Evolutionary conservation across 1,140 invertebrate species (phyloP).

Genomic region (Sycophaga agraensis): DNA sequence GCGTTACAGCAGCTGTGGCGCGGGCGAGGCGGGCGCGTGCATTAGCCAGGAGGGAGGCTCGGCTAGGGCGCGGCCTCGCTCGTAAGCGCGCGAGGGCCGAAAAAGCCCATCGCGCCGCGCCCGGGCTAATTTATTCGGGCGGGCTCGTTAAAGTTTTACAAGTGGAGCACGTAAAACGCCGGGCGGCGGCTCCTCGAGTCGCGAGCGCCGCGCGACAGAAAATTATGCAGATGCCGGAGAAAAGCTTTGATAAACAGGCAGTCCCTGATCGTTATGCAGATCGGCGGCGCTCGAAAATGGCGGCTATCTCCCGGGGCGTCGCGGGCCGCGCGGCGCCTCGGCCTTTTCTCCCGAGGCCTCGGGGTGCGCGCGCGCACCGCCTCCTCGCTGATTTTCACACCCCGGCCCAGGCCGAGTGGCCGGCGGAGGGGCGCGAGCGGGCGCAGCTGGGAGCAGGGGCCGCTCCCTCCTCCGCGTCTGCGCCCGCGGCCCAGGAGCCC

Average conservation of each 20-base stretch:
- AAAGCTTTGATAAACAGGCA: constrained; percentile 60
- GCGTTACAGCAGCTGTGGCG: no score
- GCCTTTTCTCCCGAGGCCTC: constrained; percentile 27
- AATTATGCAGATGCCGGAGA: constrained; percentile 60
- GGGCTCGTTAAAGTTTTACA: constrained; percentile 51
- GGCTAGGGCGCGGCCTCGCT: no score
- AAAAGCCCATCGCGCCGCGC: no score
- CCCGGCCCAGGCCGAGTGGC: constrained; percentile 36
- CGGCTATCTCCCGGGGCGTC: constrained; percentile 49
- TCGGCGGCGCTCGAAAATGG: constrained; percentile 57
- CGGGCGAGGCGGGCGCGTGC: no score
- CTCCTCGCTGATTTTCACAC: constrained; percentile 54
- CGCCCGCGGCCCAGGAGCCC: constrained; percentile 34
- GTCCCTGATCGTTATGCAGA: constrained; percentile 61
- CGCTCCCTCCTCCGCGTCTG: constrained; percentile 33
- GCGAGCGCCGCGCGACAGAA: constrained; percentile 42
- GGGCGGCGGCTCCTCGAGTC: not conserved
- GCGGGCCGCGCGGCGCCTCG: constrained; percentile 3
- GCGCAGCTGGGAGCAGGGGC: no score
- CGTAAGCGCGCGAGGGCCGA: no score
- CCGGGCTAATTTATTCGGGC: constrained; percentile 42
- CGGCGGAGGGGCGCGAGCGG: constrained; percentile 39
- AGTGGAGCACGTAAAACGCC: constrained; percentile 52
- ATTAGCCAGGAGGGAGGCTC: no score
- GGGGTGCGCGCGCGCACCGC: constrained; percentile 33